Conservation (phyloP, 2,888 invertebrate genomes). For the Xylota segnis region DNA sequence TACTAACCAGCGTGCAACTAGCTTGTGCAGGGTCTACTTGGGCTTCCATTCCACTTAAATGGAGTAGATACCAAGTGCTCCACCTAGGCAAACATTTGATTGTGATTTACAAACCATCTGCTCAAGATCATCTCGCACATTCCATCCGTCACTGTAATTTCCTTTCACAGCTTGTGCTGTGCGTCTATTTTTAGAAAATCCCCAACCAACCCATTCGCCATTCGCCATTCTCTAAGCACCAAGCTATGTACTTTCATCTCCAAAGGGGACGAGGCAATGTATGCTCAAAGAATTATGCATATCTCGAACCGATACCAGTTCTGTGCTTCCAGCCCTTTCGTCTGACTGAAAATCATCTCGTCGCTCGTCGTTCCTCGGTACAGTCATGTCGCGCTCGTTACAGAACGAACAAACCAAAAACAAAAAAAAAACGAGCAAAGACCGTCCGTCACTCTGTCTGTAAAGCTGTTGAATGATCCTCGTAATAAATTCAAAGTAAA, state of each 20-base stretch:
- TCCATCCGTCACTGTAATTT: not conserved
- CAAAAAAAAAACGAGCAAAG: not conserved
- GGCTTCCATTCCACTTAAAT: too few species aligned
- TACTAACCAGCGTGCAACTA: too few species aligned
- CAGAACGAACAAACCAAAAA: not conserved
- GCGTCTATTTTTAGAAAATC: conserved; percentile 11
- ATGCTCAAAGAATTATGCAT: conserved; percentile 32
- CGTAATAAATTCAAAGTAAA: conserved; percentile 38
- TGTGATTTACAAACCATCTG: not conserved
- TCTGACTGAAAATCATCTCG: not conserved
- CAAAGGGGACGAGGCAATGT: not conserved
- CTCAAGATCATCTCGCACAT: not conserved
- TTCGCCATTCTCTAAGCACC: not conserved
- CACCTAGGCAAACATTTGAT: too few species aligned
- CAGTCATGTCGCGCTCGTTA: conserved; percentile 16
- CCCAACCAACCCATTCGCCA: not conserved
- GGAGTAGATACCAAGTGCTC: too few species aligned
- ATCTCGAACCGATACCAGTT: conserved; percentile 6
- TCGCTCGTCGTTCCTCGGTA: too few species aligned
- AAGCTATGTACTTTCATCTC: not conserved
- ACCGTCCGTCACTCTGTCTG: not conserved
- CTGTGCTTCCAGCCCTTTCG: not conserved
- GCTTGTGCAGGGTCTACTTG: too few species aligned
- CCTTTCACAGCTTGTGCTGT: not conserved
- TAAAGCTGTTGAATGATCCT: conserved; percentile 22